These are phyloP conservation scores for Trissonchulus latispiculum DNA, from an alignment of 2,888 invertebrate species.

Conservation along the genomic window DNA sequence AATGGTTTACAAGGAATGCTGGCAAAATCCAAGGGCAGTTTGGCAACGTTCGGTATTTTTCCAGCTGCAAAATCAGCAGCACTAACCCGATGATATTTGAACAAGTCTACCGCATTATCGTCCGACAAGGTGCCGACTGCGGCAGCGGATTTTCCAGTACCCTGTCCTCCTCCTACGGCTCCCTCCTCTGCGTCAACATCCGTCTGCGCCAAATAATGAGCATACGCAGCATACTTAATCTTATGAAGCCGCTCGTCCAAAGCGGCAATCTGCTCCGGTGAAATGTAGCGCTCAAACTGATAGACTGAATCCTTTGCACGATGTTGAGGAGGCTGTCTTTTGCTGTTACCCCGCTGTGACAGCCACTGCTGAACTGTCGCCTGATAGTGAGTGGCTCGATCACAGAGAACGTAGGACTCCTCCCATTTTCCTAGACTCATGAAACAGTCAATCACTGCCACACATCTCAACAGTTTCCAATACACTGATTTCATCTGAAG, in stretches of 20 bases:
- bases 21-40: slow-evolving; percentile 65
- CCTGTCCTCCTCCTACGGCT: too few species aligned
- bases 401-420: slow-evolving; percentile 75
- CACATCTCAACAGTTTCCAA: slow-evolving; percentile 54
- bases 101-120: not conserved
- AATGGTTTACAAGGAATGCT: slow-evolving; percentile 77
- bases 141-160: not conserved
- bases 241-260: slow-evolving; percentile 57
- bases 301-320: not conserved
- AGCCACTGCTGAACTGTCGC: slow-evolving; percentile 29
- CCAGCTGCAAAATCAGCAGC: slow-evolving; percentile 11
- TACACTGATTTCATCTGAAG: not conserved
- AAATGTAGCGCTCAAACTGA: not conserved
- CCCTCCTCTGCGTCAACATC: not conserved
- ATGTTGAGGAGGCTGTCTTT: not conserved
- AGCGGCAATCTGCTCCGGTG: not conserved
- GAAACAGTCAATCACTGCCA: slow-evolving; percentile 75
- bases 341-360: too few species aligned
- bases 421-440: slow-evolving; percentile 70
- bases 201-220: slow-evolving; percentile 52
- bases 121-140: not conserved
- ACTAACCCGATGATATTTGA: not conserved
- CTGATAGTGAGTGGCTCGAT: slow-evolving; percentile 57
- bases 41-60: slow-evolving; percentile 53
- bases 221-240: slow-evolving; percentile 69